A percentile compares a stretch with the other conserved stretches of the same genome.
phyloP scores from a whole-genome alignment of 2,888 invertebrate species.

The Proisotoma minuta region DNA sequence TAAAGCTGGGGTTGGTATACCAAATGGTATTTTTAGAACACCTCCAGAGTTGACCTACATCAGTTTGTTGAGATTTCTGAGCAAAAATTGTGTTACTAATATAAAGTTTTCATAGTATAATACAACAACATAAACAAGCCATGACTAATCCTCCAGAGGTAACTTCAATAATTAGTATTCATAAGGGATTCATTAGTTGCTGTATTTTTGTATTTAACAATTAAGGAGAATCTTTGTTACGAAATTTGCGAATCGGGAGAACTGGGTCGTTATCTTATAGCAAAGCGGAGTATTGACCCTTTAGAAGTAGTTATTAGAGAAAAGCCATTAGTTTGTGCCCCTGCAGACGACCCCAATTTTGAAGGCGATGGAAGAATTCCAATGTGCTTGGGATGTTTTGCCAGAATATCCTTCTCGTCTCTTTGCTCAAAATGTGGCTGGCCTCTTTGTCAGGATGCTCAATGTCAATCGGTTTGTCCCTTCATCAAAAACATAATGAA shows the following conservation, averaged over 20 bases:
- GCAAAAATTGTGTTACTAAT: no score
- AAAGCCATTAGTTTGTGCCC: slow-evolving; percentile 31
- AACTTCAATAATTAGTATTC: no score
- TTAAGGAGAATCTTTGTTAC: slow-evolving; percentile 12
- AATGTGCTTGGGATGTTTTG: slow-evolving; percentile 40
- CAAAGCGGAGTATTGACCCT: slow-evolving; percentile 27
- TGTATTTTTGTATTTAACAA: neutral
- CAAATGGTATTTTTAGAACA: no score
- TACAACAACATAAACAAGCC: no score
- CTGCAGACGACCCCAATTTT: slow-evolving; percentile 35
- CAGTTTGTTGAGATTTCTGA: no score
- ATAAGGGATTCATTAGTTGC: neutral
- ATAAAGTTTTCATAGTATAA: no score
- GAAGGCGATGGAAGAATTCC: slow-evolving; percentile 29
- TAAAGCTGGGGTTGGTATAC: no score
- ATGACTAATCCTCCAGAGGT: no score
- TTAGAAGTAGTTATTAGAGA: slow-evolving; percentile 36
- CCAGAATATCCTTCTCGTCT: slow-evolving; percentile 20
- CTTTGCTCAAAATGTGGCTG: slow-evolving; percentile 28
- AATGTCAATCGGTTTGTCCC: slow-evolving; percentile 26
- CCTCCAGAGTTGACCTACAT: no score
- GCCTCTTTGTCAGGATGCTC: slow-evolving; percentile 29
- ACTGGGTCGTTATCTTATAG: slow-evolving; percentile 36
- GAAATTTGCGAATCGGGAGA: slow-evolving; percentile 32
- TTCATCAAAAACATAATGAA: neutral